Percentiles rank a stretch among this genome's conserved stretches.
Conservation (phyloP, 2,797 vertebrate species). For the Phrynocephalus forsythii region DNA sequence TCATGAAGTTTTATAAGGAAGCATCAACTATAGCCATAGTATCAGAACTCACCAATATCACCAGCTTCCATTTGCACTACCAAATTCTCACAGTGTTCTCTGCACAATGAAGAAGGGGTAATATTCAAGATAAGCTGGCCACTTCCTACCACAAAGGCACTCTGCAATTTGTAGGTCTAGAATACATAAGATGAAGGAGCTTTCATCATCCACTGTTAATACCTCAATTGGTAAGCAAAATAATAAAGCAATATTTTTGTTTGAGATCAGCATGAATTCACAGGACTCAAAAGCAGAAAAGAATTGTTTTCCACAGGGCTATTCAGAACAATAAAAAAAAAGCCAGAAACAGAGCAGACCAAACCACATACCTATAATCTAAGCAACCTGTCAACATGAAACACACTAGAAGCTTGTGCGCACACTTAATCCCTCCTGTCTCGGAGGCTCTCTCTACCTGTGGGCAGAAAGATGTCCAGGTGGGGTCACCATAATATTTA, state of each 20-base stretch:
- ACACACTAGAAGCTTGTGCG: background rate
- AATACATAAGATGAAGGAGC: conserved; percentile 33
- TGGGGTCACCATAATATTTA: background rate
- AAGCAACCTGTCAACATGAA: background rate
- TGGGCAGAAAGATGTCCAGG: background rate
- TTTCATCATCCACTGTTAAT: background rate
- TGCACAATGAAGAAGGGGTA: conserved; percentile 84
- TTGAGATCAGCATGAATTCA: background rate
- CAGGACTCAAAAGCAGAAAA: background rate
- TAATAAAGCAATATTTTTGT: background rate
- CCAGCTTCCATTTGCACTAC: conserved; percentile 86
- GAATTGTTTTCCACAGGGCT: background rate
- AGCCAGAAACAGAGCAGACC: background rate
- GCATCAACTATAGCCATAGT: background rate
- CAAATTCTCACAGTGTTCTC: conserved; percentile 87
- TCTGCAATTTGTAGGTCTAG: conserved; percentile 84
- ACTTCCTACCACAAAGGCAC: conserved; percentile 86
- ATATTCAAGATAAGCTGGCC: conserved; percentile 86
- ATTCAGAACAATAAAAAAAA: background rate
- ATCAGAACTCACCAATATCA: conserved; percentile 84
- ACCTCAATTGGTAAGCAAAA: background rate
- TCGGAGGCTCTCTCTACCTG: background rate
- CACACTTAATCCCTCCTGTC: background rate
- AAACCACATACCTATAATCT: background rate
- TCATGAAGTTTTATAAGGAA: background rate